Percentiles rank a stretch among this genome's conserved stretches.
These are phyloP conservation scores for Plagiodera versicolora DNA, from an alignment of 2,888 invertebrate genomes.

Conservation along the genomic window DNA sequence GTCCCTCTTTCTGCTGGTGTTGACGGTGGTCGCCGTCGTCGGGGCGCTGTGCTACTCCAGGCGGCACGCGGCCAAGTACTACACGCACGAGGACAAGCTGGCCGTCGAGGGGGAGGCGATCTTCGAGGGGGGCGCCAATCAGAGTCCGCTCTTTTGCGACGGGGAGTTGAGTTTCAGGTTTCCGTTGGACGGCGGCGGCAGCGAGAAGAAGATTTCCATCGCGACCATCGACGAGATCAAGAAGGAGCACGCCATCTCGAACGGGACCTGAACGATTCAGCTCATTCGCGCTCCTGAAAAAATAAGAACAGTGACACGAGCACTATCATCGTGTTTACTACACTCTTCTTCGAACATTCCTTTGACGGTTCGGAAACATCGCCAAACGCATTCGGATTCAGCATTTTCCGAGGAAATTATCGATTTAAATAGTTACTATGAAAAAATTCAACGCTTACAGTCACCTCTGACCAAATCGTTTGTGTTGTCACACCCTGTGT, in stretches of 20 bases:
- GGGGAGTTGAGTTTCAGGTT: slow-evolving; percentile 63
- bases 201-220: slow-evolving; percentile 51
- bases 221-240: slow-evolving; percentile 54
- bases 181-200: slow-evolving; percentile 55
- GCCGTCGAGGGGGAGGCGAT: slow-evolving; percentile 53
- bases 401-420: too few relatives aligned
- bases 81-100: slow-evolving; percentile 75
- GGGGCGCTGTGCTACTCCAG: slow-evolving; percentile 67
- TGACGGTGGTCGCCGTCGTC: slow-evolving; percentile 54
- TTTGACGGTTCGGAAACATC: too few relatives aligned
- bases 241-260: slow-evolving; percentile 50
- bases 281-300: too few relatives aligned
- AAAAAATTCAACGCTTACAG: too few relatives aligned
- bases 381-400: too few relatives aligned
- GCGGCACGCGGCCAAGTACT: slow-evolving; percentile 76
- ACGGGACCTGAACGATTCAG: slow-evolving; percentile 46
- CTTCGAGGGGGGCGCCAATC: slow-evolving; percentile 54
- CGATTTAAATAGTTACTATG: too few relatives aligned
- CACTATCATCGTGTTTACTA: too few relatives aligned
- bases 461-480: too few relatives aligned
- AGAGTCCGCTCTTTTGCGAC: slow-evolving; percentile 54
- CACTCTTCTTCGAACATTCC: too few relatives aligned
- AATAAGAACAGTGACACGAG: too few relatives aligned
- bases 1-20: slow-evolving; percentile 59
- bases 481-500: too few relatives aligned